Evolutionary conservation across 2,888 invertebrate species (phyloP), one percentile per base, ranked within the genome.

Genomic region (Pharmacophagus antenor): DNA sequence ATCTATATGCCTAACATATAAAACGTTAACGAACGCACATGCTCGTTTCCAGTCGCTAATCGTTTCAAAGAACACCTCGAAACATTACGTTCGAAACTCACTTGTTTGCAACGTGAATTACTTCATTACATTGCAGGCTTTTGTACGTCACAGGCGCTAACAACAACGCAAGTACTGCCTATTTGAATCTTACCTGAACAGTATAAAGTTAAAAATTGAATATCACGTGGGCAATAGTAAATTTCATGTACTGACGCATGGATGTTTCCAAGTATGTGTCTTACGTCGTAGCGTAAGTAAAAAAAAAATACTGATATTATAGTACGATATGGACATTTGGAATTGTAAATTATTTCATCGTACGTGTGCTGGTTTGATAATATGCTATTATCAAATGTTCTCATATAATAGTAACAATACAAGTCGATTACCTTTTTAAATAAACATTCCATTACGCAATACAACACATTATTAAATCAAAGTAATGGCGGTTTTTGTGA

Each of bases 61-160:
- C 31, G 51, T 47, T 60, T 56, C 60, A 25, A 12, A 37, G 60
- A 56, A 60, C 31, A 50, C 46, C 37, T 56, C 22, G 47, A 20
- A 23, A 51, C 50, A 23, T 56, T 41, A 46, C 15, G 25, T 51
- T 51, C 50, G 60, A 60, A 46, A 60, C 37, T 47, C 48, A 31
- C 41, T 53, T 60, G 60, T 53, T 60, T 55, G 60, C 51, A 55
- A 60, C 23, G 20, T 46, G 51, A 60, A 60, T 56, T 60, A 60
- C 51, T 56, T 60, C 60, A 56, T 46, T 59, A 44, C 59, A 46
- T 17, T 47, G 56, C 48, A 48, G 49, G 44, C 55, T 49, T 60
- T 22, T 18, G 55, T 47, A 60, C 60, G 60, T 60, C 60, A 60
- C 46, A 56, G 47, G 31, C 46, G 20, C 15, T 50, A 20, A 6